Percentiles rank a stretch among this genome's conserved stretches.
Conservation (phyloP, 2,797 vertebrate genomes). For the Lepus oiostolus region DNA sequence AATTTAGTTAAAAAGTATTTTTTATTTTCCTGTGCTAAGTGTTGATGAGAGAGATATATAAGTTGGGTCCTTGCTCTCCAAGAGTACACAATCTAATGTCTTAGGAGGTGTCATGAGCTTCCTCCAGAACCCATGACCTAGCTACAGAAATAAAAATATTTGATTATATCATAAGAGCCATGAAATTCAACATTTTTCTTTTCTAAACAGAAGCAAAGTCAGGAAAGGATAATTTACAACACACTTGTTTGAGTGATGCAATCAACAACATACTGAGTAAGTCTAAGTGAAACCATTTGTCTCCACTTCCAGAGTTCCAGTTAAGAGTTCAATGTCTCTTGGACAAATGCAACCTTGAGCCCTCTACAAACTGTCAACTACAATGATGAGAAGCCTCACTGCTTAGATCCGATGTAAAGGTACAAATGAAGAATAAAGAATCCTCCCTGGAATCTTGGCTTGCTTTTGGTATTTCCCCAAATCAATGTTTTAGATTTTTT, state of each 20-base stretch:
- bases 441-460: not conserved
- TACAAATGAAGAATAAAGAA: not conserved
- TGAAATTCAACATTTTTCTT: not conserved
- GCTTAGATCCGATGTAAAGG: not conserved
- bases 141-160: not conserved
- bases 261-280: not conserved
- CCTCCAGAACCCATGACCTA: not conserved
- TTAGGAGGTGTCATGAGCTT: not conserved
- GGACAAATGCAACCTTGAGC: not conserved
- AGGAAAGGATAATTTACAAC: not conserved
- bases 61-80: not conserved
- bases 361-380: not conserved
- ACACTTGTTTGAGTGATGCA: not conserved
- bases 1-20: not conserved
- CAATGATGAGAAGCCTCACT: not conserved
- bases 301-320: not conserved
- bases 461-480: constrained; percentile 27
- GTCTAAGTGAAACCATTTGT: not conserved
- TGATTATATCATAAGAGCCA: not conserved
- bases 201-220: constrained; percentile 21
- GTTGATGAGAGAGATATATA: not conserved
- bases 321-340: not conserved
- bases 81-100: not conserved
- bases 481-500: constrained; percentile 1
- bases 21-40: not conserved